Percentiles rank a stretch among this genome's conserved stretches.
Evolutionary conservation across 2,113 vertebrate genomes (phyloP).

Genomic region (Danionella cerebrum): DNA sequence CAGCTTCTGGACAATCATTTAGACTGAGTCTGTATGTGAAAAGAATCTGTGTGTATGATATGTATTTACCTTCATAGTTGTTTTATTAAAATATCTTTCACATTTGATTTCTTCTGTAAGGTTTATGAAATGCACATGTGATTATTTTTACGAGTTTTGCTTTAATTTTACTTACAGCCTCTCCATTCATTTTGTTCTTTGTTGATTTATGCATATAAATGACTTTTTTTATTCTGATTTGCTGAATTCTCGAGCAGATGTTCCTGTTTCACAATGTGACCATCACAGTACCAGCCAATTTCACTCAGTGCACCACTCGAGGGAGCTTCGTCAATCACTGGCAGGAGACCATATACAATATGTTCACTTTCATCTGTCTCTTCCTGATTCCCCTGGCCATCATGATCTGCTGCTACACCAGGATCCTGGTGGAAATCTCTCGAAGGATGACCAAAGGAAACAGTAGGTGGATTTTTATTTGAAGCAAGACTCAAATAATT

Average conservation of each 20-base stretch:
- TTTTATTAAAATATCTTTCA: too few relatives aligned
- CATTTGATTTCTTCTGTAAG: too few relatives aligned
- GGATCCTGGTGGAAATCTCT: slow-evolving; percentile 72
- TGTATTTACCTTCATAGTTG: too few relatives aligned
- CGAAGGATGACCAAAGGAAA: slow-evolving; percentile 62
- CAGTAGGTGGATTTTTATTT: slow-evolving; percentile 42
- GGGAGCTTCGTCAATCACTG: slow-evolving; percentile 66
- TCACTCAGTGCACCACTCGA: slow-evolving; percentile 72
- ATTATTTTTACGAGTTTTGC: too few relatives aligned
- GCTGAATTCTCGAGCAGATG: slow-evolving; percentile 50
- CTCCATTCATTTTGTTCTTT: too few relatives aligned
- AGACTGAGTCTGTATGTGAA: too few relatives aligned
- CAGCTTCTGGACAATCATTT: too few relatives aligned
- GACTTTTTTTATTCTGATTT: not conserved
- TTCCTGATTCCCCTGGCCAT: slow-evolving; percentile 71
- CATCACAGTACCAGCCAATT: slow-evolving; percentile 67
- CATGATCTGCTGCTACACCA: slow-evolving; percentile 73
- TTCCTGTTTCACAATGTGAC: slow-evolving; percentile 71
- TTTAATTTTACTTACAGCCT: too few relatives aligned
- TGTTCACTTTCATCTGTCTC: slow-evolving; percentile 74
- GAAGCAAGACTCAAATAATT: not conserved
- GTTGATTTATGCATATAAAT: not conserved
- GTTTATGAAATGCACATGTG: too few relatives aligned
- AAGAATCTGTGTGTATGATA: too few relatives aligned
- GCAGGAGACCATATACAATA: slow-evolving; percentile 74